Base-by-base conservation (phyloP, 2,113 vertebrate genomes). In the Ahaetulla prasina region DNA sequence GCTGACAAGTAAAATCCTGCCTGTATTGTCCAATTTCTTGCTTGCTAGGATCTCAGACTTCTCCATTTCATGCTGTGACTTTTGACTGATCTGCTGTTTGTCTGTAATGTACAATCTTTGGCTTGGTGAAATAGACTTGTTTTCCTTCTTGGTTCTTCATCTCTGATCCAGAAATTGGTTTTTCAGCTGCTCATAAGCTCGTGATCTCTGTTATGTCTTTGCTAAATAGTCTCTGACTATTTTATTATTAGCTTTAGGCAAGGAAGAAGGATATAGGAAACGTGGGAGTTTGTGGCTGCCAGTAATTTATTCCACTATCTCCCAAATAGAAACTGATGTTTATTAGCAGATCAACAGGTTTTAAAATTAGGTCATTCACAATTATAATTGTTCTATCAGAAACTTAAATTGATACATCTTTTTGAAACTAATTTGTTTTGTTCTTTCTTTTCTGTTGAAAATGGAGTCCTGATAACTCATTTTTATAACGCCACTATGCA, bases 321-420 rank as follows among this genome's bases (percentile, higher is more conserved):
- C 43, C 43, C 55, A 22, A 18, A 50, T n/a, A 35, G 8, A 18
- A 50, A 57, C 92, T 93, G 92, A 16, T 87, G 22, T 25, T 50
- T 92, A 8, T 3, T 85, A 68, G 18, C 3, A 86, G 2, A 4
- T 2, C n/a, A 85, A 91, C 7, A 55, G 39, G 85, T 89, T 30
- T 90, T 91, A 52, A 43, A 39, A 89, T 49, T 43, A 94, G 80
- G 91, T 45, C 30, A 86, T 53, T 1, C 18, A 92, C 3, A 94
- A 4, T 14, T 10, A 88, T 0, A 0, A 0, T 25, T 30, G 3
- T 57, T 12, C 85, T 87, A 30, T 68, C 94, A 95, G 9, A 89
- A 11, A 89, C 53, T 74, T 50, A n/a, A 89, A 89, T 92, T 3
- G 43, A 30, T 3, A 63, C 35, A 6, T 14, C 0, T 2, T 86